phyloP scores from a whole-genome alignment of 2,113 vertebrate genomes.

The Saccopteryx leptura region DNA sequence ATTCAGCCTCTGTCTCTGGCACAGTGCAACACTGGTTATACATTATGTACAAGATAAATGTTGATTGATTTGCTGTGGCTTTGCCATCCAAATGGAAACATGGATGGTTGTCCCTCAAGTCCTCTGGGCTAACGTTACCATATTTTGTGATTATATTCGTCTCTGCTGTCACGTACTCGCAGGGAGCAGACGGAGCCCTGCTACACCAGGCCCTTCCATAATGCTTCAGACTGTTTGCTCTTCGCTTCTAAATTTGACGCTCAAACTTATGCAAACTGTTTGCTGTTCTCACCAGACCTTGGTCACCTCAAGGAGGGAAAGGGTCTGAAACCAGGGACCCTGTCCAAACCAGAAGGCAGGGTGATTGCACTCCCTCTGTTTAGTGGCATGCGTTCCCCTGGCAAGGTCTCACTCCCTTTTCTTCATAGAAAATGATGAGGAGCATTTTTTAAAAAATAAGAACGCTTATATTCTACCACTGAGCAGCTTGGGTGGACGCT shows the following conservation, averaged over 20 bases:
- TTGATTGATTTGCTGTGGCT: background rate
- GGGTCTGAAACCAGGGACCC: background rate
- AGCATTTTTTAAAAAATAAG: background rate
- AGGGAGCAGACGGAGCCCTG: background rate
- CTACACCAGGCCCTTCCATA: background rate
- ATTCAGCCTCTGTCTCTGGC: background rate
- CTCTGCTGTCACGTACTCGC: background rate
- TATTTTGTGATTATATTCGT: background rate
- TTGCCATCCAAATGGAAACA: conserved; percentile 2
- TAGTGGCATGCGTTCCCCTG: background rate
- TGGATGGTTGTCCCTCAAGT: background rate
- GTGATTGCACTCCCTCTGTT: background rate
- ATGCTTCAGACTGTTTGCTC: background rate
- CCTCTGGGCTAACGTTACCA: background rate
- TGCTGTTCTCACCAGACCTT: background rate
- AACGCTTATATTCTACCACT: background rate
- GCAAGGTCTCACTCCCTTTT: background rate
- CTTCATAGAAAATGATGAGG: background rate
- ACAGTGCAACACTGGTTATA: background rate
- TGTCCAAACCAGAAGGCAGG: background rate
- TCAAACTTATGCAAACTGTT: background rate
- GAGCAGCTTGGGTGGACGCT: background rate
- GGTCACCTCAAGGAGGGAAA: background rate
- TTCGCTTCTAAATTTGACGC: background rate
- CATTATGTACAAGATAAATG: background rate